Evolutionary conservation across 30 jellyfish, hydroid and myxozoan species (phyloP), one percentile per base, ranked within the genome.

Genomic region (Pseudorhiza aurosa): DNA sequence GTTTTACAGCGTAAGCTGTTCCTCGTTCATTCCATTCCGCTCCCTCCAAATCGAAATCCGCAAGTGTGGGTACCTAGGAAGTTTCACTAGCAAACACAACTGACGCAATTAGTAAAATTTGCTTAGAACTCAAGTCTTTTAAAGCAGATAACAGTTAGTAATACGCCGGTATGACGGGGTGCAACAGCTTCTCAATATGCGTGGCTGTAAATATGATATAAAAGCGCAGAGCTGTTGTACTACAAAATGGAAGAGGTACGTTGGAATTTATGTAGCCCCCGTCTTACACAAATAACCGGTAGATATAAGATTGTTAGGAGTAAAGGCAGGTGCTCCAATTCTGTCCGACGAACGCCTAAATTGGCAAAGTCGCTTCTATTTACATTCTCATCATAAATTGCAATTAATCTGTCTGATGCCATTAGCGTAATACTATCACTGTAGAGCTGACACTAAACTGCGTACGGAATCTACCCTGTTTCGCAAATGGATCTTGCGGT

Each of bases 341-440:
- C 37, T 9, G 56, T 44, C 29, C 60, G 37, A 31, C 31, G 19
- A 65, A 39, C 30, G n/a, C 5, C 11, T 32, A 8, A 65, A 31
- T 35, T 44, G 35, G 79, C 11, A 37, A 65, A 60, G 22, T 29
- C 64, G 79, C 79, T 65, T 65, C 59, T 60, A 65, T 65, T 65
- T 65, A 12, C 12, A 65, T 35, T 24, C 19, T 49, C 25, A 31
- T 65, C 19, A 65, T 18, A 14, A 49, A n/a, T 35, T 31, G 37
- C 56, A 58, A 44, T 25, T 65, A 22, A 39, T 39, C 50, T 12
- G 7, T 5, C 50, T 7, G 50, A 39, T 39, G 7, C 50, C 12
- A 39, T 39, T 39, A 39, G 7, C 50, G 7, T 39, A 39, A 39
- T 39, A 12, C 50, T 12, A 5, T 39, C 50, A 39, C 12, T 39